phyloP scores from a whole-genome alignment of 1,140 invertebrate genomes.

The Adoxophyes honmai region DNA sequence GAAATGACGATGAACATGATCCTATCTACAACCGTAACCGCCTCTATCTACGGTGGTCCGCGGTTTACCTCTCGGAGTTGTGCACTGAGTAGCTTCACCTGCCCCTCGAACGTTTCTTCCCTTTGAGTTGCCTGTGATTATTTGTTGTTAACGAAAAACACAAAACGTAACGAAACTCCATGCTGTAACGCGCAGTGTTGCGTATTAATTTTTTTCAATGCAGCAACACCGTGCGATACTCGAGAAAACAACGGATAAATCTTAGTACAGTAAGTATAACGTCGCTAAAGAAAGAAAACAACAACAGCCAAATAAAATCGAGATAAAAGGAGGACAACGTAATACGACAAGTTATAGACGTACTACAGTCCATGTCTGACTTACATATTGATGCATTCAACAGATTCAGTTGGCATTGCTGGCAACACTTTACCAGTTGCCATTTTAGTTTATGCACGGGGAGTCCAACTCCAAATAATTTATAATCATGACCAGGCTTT shows the following conservation, averaged over 20 bases:
- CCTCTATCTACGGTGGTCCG: slow-evolving; percentile 47
- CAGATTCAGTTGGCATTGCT: too few relatives aligned
- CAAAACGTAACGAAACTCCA: slow-evolving; percentile 65
- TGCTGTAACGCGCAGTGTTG: slow-evolving; percentile 50
- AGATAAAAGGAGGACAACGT: slow-evolving; percentile 31
- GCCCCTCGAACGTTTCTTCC: slow-evolving; percentile 96
- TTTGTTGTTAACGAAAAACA: slow-evolving; percentile 64
- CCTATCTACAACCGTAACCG: slow-evolving; percentile 62
- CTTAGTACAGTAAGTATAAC: slow-evolving; percentile 43
- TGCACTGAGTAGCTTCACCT: slow-evolving; percentile 94
- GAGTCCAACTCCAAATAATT: too few relatives aligned
- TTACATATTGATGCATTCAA: slow-evolving; percentile 27
- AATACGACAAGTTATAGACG: slow-evolving; percentile 38
- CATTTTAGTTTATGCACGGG: too few relatives aligned
- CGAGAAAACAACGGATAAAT: slow-evolving; percentile 27
- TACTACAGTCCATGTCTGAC: slow-evolving; percentile 45
- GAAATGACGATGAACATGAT: slow-evolving; percentile 54
- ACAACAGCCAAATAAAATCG: slow-evolving; percentile 47
- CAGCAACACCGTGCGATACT: slow-evolving; percentile 39
- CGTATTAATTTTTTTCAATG: slow-evolving; percentile 15
- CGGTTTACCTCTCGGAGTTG: slow-evolving; percentile 94
- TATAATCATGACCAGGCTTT: too few relatives aligned
- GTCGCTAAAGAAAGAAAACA: slow-evolving; percentile 40
- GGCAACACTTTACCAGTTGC: too few relatives aligned
- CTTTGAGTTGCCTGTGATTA: slow-evolving; percentile 92